Evolutionary conservation across 2,113 vertebrate species (phyloP).

Genomic region (Pithys albifrons): DNA sequence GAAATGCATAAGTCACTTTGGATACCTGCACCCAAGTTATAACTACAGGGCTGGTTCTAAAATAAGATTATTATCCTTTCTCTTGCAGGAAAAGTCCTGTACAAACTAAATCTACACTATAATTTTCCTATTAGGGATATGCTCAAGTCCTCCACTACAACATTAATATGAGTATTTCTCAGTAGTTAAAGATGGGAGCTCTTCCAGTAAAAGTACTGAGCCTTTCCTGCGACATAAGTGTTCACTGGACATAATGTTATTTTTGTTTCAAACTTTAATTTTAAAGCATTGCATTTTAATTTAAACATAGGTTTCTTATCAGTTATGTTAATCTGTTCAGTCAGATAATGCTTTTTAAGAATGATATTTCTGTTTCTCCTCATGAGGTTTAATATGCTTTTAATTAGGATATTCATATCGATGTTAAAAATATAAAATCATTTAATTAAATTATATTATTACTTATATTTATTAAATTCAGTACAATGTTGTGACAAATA

Average conservation of each 20-base stretch:
- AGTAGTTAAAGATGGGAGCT: background rate
- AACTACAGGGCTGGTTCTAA: background rate
- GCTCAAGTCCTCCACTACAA: background rate
- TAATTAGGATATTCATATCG: background rate
- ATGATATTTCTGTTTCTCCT: background rate
- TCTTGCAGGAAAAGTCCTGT: background rate
- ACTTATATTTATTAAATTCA: background rate
- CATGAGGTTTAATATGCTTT: background rate
- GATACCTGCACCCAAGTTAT: background rate
- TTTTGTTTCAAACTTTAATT: background rate
- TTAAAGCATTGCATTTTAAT: background rate
- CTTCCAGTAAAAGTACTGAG: background rate
- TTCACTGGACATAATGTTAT: background rate
- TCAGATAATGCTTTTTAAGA: background rate
- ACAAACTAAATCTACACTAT: background rate
- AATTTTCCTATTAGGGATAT: background rate
- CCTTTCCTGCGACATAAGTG: background rate
- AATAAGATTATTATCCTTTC: background rate
- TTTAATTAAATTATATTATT: background rate
- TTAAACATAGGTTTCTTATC: background rate
- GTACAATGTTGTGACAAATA: background rate
- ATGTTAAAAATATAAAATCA: background rate
- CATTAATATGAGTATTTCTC: background rate
- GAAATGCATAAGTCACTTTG: rapidly evolving
- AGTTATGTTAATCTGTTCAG: background rate